A percentile compares a stretch with the other conserved stretches of the same genome.
Evolutionary conservation across 1,140 invertebrate species (phyloP).

Genomic region (Cylas formicarius): DNA sequence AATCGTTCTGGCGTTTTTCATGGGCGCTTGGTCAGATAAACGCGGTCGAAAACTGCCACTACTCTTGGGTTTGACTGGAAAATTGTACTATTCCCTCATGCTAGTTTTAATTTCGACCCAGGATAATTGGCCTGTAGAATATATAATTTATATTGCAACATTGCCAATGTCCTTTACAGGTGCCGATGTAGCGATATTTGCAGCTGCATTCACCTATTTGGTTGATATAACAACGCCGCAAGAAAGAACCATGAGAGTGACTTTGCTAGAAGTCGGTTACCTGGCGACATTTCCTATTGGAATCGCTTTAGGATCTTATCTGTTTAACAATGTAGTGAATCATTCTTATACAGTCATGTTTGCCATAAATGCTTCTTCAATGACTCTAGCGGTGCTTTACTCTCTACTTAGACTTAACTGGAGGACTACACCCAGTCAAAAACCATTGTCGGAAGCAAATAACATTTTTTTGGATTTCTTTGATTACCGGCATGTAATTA

Average conservation of each 20-base stretch:
- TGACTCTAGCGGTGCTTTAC: constrained; percentile 56
- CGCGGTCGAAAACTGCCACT: constrained; percentile 61
- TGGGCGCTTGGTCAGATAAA: constrained; percentile 69
- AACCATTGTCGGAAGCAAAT: constrained; percentile 47
- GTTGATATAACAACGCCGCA: constrained; percentile 57
- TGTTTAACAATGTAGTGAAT: constrained; percentile 50
- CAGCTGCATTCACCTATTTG: constrained; percentile 64
- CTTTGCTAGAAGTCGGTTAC: constrained; percentile 65
- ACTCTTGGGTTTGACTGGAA: constrained; percentile 60
- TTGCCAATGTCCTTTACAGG: constrained; percentile 65
- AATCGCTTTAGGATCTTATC: constrained; percentile 54
- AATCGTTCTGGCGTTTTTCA: constrained; percentile 64
- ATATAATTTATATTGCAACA: constrained; percentile 63
- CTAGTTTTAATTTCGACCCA: constrained; percentile 59
- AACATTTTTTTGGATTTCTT: constrained; percentile 64
- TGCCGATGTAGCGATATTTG: constrained; percentile 67
- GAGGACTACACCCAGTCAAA: constrained; percentile 56
- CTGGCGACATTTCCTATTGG: constrained; percentile 68
- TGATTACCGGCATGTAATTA: constrained; percentile 55
- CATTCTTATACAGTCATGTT: constrained; percentile 65
- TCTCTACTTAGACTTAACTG: constrained; percentile 52
- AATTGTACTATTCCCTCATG: constrained; percentile 65
- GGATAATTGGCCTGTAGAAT: constrained; percentile 62
- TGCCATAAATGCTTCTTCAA: constrained; percentile 53
- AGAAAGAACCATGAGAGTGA: constrained; percentile 61